phyloP scores from a whole-genome alignment of 2,888 invertebrate species.

The Drosophila acutilabella region DNA sequence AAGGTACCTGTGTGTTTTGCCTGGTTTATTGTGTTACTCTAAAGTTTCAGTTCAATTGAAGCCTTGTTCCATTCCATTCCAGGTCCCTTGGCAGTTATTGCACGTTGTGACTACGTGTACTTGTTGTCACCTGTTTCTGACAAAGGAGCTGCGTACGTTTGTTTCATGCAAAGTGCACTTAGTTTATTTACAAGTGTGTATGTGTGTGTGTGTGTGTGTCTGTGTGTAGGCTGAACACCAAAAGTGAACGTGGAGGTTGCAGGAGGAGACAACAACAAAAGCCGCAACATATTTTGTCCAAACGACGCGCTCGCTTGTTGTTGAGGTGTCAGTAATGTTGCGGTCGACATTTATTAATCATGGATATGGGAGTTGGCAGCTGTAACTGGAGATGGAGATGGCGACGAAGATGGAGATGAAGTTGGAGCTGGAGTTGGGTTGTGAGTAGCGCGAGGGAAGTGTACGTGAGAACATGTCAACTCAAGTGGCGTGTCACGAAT shows the following conservation, averaged over 20 bases:
- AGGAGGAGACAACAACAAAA: slow-evolving; percentile 15
- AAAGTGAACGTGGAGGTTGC: slow-evolving; percentile 1
- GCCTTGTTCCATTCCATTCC: background rate
- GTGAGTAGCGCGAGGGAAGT: background rate
- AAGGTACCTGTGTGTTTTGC: background rate
- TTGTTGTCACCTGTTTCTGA: slow-evolving; percentile 72
- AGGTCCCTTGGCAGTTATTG: slow-evolving; percentile 48
- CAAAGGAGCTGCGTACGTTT: slow-evolving; percentile 64
- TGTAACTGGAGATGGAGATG: slow-evolving; percentile 41
- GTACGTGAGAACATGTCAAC: slow-evolving; percentile 57
- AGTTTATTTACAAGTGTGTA: slow-evolving; percentile 13
- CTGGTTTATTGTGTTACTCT: slow-evolving; percentile 17
- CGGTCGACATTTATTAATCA: slow-evolving; percentile 78
- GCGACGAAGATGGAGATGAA: background rate
- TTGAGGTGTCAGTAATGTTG: slow-evolving; percentile 76
- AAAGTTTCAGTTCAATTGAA: slow-evolving; percentile 47
- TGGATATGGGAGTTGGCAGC: slow-evolving; percentile 45
- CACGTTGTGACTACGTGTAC: slow-evolving; percentile 60
- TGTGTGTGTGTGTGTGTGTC: slow-evolving; percentile 7
- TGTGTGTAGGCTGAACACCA: slow-evolving; percentile 12
- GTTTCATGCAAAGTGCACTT: slow-evolving; percentile 56
- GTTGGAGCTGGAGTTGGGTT: background rate
- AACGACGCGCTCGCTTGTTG: slow-evolving; percentile 36
- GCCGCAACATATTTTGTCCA: slow-evolving; percentile 61
- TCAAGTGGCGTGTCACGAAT: slow-evolving; percentile 66